phyloP scores from a whole-genome alignment of 2,888 invertebrate species.

The Sesia apiformis region DNA sequence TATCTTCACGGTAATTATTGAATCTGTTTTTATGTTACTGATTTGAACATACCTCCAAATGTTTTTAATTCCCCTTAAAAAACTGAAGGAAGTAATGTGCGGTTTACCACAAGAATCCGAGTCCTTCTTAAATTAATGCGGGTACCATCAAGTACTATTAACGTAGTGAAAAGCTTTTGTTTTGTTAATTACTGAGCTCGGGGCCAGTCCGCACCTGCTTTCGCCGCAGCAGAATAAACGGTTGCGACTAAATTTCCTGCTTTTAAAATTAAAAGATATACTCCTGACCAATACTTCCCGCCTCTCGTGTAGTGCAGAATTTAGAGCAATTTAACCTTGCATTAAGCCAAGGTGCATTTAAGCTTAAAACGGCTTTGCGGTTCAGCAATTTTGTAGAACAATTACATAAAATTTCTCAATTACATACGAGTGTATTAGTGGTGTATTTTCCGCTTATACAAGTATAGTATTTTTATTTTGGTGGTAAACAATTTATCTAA shows the following conservation, averaged over 20 bases:
- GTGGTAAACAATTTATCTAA: too few species aligned
- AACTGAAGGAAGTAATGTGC: background rate
- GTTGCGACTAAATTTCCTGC: conserved; percentile 44
- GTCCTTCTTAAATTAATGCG: conserved; percentile 41
- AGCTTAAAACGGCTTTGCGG: background rate
- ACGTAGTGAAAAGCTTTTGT: conserved; percentile 55
- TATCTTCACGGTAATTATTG: background rate
- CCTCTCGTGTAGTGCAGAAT: conserved; percentile 1
- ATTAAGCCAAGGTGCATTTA: conserved; percentile 3
- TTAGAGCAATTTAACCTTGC: conserved; percentile 1
- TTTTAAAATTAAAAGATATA: conserved; percentile 50
- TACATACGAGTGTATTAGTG: too few species aligned
- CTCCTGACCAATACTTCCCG: conserved; percentile 35
- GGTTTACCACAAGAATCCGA: conserved; percentile 20
- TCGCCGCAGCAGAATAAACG: conserved; percentile 52
- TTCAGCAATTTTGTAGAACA: background rate
- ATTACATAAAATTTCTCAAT: too few species aligned
- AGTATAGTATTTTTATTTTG: too few species aligned
- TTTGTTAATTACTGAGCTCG: conserved; percentile 58
- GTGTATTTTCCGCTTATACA: too few species aligned
- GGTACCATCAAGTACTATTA: conserved; percentile 48
- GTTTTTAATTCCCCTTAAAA: background rate
- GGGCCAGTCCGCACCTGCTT: conserved; percentile 50
- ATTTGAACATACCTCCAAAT: background rate
- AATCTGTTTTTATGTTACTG: background rate